Evolutionary conservation across 2,113 vertebrate genomes (phyloP).

Genomic region (Phalacrocorax brasilianus): DNA sequence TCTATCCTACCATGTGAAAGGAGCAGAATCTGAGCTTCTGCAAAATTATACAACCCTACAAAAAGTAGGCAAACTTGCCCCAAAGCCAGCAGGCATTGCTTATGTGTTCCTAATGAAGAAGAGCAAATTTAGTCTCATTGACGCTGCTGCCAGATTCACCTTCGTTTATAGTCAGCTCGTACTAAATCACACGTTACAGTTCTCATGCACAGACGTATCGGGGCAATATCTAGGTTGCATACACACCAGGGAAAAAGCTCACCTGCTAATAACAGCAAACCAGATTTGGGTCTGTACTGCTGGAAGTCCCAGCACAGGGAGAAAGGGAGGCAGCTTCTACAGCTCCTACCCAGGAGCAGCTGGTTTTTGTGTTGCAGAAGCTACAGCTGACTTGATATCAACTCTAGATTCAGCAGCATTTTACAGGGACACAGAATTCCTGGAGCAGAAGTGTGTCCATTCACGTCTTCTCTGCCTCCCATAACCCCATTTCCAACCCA

Average conservation of each 20-base stretch:
- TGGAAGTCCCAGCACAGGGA: not conserved
- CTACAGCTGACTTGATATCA: not conserved
- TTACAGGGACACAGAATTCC: not conserved
- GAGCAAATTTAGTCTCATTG: not conserved
- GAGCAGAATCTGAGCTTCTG: not conserved
- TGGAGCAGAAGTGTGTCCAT: not conserved
- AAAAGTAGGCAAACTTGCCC: not conserved
- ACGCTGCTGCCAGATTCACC: slow-evolving; percentile 2
- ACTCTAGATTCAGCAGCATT: not conserved
- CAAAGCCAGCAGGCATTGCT: not conserved
- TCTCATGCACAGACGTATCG: not conserved
- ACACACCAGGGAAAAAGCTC: slow-evolving; percentile 27
- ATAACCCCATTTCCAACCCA: not conserved
- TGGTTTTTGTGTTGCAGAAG: not conserved
- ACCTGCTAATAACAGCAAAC: slow-evolving; percentile 24
- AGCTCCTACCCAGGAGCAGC: not conserved
- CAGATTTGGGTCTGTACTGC: slow-evolving; percentile 29
- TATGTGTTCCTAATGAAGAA: not conserved
- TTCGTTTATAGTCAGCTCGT: not conserved
- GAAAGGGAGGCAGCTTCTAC: not conserved
- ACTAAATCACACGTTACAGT: not conserved
- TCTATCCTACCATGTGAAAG: not conserved
- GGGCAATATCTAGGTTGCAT: slow-evolving; percentile 53
- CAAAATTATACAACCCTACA: not conserved
- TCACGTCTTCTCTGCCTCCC: not conserved